Base-by-base conservation (phyloP, 2,113 vertebrate genomes). In the Pangasianodon gigas region DNA sequence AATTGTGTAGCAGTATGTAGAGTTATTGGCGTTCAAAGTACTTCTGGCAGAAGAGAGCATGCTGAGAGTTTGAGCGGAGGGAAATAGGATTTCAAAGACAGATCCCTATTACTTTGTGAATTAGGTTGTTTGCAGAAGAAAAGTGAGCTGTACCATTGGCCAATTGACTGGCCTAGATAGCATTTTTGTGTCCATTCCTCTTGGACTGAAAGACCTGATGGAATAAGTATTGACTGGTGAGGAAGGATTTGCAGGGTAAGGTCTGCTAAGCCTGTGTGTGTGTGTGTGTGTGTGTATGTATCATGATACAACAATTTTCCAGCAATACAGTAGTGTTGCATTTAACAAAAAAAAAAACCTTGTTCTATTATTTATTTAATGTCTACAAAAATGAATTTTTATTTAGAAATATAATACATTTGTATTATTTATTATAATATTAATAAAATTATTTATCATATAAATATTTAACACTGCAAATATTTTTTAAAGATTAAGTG, bases 211-310 rank as follows among this genome's bases (percentile, higher is more conserved):
- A 89, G 84, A 24, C 81, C 85, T 93, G 85, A 93, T 91, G 86
- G 88, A 92, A 93, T 90, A 80, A 88, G 89, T 89, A 94, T 93
- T 91, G 91, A 93, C 92, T 92, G 80, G 24, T 79, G 67, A 85
- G 87, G 82, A 84, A 26, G 89, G 89, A 92, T 92, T 87, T 46
- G 46, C 86, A 90, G 90, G 58, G 75, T 69, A 62, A 60, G 87
- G 81, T 91, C 80, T 94, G 89, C 29, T 90, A 92, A 71, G 86
- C 26, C 41, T 54, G 32, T 80, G 56, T 67, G 69, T 87, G n/a
- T 82, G 48, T 58, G 71, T 71, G 48, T 62, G 54, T 86, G 52
- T 83, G 60, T 67, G 84, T 86, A 29, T 26, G 46, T 29, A 19
- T 48, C 5, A 51, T 26, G 46, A 48, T 51, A n/a, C 75, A 51